phyloP scores from a whole-genome alignment of 2,888 invertebrate genomes.

The Thumatha senex region DNA sequence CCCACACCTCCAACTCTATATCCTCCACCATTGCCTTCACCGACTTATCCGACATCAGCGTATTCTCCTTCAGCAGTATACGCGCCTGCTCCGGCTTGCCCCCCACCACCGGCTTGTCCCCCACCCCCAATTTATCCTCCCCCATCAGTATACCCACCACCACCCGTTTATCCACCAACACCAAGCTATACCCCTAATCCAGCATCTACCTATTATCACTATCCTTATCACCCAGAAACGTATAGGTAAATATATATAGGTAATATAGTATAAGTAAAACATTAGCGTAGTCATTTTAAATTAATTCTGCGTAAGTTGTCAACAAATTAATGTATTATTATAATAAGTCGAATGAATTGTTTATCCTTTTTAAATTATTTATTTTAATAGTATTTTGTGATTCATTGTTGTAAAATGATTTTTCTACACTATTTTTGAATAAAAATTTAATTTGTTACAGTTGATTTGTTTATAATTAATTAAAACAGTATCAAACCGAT shows the following conservation, averaged over 20 bases:
- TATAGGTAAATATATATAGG: background rate
- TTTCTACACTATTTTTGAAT: no score
- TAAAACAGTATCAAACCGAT: no score
- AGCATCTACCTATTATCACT: conserved; percentile 2
- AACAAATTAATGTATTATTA: no score
- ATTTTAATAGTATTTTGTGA: no score
- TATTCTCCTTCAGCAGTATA: conserved; percentile 1
- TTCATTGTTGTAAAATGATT: no score
- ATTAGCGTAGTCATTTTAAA: no score
- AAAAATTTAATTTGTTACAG: no score
- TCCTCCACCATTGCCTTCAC: conserved; percentile 13
- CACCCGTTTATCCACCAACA: conserved; percentile 3
- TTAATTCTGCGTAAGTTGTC: no score
- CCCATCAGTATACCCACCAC: background rate
- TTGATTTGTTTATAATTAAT: no score
- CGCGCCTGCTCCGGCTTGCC: background rate
- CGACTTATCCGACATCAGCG: background rate
- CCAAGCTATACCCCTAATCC: conserved; percentile 1
- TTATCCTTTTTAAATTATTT: no score
- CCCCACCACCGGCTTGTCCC: conserved; percentile 1
- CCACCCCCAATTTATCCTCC: conserved; percentile 2
- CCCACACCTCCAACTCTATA: conserved; percentile 33
- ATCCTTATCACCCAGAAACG: conserved; percentile 4
- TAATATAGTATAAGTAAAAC: background rate
- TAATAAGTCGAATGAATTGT: no score